Conservation (phyloP, 2,888 invertebrate genomes). For the Phanerotoma sp. region DNA sequence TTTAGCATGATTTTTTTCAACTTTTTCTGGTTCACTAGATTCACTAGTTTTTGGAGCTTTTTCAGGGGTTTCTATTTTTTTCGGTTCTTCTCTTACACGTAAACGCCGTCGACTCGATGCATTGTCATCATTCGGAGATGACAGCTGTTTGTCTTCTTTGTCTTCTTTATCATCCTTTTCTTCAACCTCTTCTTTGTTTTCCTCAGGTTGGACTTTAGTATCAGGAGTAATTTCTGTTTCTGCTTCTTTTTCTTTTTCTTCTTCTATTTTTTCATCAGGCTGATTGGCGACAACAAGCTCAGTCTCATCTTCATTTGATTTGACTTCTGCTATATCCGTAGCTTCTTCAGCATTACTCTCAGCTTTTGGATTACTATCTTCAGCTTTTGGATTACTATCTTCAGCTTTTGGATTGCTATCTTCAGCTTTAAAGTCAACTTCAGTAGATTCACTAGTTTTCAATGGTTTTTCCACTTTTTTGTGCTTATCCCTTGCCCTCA, state of each 20-base stretch:
- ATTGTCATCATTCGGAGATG: too few species aligned
- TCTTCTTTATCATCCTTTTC: background rate
- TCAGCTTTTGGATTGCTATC: too few species aligned
- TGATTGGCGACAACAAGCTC: too few species aligned
- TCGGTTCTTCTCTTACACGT: slow-evolving; percentile 44
- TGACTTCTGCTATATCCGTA: too few species aligned
- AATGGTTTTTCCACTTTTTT: slow-evolving; percentile 37
- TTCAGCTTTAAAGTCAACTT: too few species aligned
- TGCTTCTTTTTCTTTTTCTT: background rate
- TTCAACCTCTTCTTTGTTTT: background rate
- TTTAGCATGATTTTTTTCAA: background rate
- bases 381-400: too few species aligned
- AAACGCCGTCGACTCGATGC: slow-evolving; percentile 46
- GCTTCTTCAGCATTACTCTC: too few species aligned
- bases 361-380: too few species aligned
- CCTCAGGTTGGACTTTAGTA: background rate
- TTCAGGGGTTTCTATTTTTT: slow-evolving; percentile 41
- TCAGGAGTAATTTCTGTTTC: background rate
- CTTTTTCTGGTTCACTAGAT: background rate
- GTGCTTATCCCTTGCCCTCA: slow-evolving; percentile 45
- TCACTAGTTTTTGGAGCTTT: background rate
- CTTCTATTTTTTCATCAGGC: background rate
- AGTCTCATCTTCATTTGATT: too few species aligned
- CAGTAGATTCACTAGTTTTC: background rate
- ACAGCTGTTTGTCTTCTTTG: too few species aligned